Conservation (phyloP, 2,113 vertebrate genomes). For the Terrapene triunguis region DNA sequence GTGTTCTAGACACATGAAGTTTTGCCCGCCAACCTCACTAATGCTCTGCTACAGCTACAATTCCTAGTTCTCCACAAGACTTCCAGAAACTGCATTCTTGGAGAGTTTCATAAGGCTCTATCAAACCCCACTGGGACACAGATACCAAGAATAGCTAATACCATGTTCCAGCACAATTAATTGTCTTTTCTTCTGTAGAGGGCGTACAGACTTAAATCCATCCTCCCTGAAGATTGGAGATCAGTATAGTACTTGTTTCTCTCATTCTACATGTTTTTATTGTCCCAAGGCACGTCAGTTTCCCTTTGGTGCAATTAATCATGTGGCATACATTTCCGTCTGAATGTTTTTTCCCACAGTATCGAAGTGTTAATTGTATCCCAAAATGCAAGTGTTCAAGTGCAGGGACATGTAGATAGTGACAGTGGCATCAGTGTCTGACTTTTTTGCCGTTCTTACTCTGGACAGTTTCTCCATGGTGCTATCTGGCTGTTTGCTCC, state of each 20-base stretch:
- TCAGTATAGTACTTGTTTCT: not conserved
- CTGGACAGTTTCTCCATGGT: not conserved
- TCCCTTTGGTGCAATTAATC: not conserved
- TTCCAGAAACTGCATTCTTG: not conserved
- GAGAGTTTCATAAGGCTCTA: not conserved
- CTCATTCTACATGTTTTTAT: not conserved
- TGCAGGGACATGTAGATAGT: not conserved
- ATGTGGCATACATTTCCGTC: not conserved
- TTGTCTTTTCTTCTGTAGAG: not conserved
- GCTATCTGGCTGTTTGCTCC: not conserved
- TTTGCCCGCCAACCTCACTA: not conserved
- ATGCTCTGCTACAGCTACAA: not conserved
- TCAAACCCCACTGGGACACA: not conserved
- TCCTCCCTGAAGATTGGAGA: not conserved
- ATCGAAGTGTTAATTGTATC: not conserved
- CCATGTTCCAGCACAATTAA: not conserved
- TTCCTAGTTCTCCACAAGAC: not conserved
- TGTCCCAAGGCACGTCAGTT: not conserved
- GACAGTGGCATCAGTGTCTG: not conserved
- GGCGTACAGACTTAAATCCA: not conserved
- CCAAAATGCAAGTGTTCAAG: not conserved
- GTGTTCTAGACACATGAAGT: fast-evolving
- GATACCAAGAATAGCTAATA: not conserved
- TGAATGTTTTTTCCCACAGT: not conserved
- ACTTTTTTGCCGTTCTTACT: not conserved